Evolutionary conservation across 2,797 vertebrate genomes (phyloP).

Genomic region (Micromesistius poutassou): DNA sequence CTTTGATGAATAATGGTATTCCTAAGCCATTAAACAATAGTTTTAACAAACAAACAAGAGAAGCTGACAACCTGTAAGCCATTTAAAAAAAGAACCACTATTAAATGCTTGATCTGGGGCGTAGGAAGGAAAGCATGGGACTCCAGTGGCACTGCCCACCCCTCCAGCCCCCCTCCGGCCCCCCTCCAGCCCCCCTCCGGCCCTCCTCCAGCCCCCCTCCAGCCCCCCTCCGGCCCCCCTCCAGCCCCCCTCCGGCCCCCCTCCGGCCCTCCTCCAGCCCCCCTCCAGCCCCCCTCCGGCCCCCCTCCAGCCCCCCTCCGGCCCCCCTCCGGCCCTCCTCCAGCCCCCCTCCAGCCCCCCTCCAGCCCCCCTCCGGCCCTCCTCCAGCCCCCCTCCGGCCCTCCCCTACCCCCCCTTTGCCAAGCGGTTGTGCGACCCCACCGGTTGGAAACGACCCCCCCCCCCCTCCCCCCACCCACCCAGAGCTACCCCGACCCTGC

Average conservation of each 20-base stretch:
- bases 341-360: no score
- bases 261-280: no score
- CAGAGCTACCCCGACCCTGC: constrained; percentile 31
- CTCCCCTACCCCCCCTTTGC: constrained; percentile 16
- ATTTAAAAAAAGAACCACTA: neutral
- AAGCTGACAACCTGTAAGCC: neutral
- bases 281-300: no score
- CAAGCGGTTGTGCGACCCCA: constrained; percentile 53
- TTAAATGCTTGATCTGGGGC: neutral
- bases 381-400: no score
- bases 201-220: no score
- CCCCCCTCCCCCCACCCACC: constrained; percentile 55
- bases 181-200: no score
- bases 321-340: no score
- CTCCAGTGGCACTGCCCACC: neutral
- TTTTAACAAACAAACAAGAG: neutral
- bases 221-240: no score
- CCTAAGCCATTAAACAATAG: neutral
- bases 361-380: no score
- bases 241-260: no score
- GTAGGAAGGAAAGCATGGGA: neutral
- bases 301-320: no score
- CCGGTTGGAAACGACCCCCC: constrained; percentile 39
- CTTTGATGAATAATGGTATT: neutral
- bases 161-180: no score